Percentiles rank a stretch among this genome's conserved stretches.
Evolutionary conservation across 2,113 vertebrate genomes (phyloP).

Genomic region (cat (Felis catus)): DNA sequence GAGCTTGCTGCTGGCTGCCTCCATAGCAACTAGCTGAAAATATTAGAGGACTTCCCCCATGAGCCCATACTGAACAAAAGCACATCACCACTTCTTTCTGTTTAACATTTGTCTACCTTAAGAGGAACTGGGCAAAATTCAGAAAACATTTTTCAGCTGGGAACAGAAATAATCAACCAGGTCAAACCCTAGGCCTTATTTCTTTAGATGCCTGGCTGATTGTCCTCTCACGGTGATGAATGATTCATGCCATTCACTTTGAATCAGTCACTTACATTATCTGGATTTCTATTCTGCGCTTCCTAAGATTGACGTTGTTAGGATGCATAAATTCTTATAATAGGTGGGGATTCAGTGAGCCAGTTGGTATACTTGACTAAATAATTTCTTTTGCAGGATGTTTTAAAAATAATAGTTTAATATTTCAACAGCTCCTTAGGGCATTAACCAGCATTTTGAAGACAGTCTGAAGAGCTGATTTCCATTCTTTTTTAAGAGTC

Average conservation of each 20-base stretch:
- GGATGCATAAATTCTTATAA: neutral
- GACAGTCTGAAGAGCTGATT: neutral
- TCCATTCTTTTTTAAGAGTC: neutral
- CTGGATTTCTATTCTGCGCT: neutral
- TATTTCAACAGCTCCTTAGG: neutral
- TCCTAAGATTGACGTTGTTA: neutral
- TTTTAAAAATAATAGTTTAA: conserved; percentile 47
- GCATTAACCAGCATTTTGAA: neutral
- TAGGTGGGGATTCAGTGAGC: neutral
- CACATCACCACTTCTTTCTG: conserved; percentile 38
- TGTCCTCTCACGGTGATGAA: neutral
- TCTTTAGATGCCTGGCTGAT: neutral
- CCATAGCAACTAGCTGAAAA: conserved; percentile 64
- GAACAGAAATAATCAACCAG: conserved; percentile 52
- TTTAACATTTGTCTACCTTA: conserved; percentile 44
- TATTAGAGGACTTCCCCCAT: conserved; percentile 35
- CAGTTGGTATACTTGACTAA: neutral
- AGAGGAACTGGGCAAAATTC: conserved; percentile 5
- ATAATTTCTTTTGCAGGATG: neutral
- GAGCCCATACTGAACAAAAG: conserved; percentile 43
- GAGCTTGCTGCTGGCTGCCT: conserved; percentile 7
- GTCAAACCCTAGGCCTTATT: conserved; percentile 22
- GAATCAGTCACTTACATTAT: neutral
- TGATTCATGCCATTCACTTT: neutral
- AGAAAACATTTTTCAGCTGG: conserved; percentile 34